Base-by-base conservation (phyloP, 2,113 vertebrate species). In the Pitta sordida region DNA sequence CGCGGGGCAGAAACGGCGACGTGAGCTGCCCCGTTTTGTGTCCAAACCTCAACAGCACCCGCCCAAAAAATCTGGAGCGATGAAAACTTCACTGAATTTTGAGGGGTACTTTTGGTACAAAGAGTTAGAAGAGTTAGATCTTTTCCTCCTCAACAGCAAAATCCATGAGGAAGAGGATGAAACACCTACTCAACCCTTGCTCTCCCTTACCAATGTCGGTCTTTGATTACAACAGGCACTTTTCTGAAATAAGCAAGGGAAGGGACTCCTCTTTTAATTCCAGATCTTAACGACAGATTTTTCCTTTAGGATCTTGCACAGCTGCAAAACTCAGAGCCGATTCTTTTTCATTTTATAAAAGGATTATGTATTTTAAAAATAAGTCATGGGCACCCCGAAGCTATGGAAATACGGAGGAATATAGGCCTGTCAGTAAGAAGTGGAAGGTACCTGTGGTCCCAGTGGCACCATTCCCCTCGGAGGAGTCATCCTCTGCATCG, bases 401-500 rank as follows among this genome's bases (percentile, higher is more conserved):
- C 32, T 46, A 52, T 1, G 1, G 22, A 74, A 76, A 80, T 24
- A 12, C 65, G 43, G 19, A 81, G 13, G 29, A 69, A 81, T 3
- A 76, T 0, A 68, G 11, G 24, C 3, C n/a, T 77, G 37, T 34
- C 15, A 71, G 39, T 51, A 64, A n/a, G 89, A 52, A 83, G 64
- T 46, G 52, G 43, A 68, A 96, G 80, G 51, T 98, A 99, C 99
- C 99, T 99, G 99, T 53, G 99, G 99, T 94, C 99, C 99, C 87
- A 99, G 96, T 17, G 99, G 98, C 94, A 99, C 99, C 99, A 99
- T 99, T 96, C 99, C 99, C 97, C 99, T 98, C 26, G 99, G 99
- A 88, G 99, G 98, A 91, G 99, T 99, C 99, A 99, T 99, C 97
- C 99, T 98, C 97, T 99, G 99, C 99, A 99, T 99, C 10, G 99